Evolutionary conservation across 2,113 vertebrate genomes (phyloP), one percentile per base, ranked within the genome.

Genomic region (Python bivittatus): DNA sequence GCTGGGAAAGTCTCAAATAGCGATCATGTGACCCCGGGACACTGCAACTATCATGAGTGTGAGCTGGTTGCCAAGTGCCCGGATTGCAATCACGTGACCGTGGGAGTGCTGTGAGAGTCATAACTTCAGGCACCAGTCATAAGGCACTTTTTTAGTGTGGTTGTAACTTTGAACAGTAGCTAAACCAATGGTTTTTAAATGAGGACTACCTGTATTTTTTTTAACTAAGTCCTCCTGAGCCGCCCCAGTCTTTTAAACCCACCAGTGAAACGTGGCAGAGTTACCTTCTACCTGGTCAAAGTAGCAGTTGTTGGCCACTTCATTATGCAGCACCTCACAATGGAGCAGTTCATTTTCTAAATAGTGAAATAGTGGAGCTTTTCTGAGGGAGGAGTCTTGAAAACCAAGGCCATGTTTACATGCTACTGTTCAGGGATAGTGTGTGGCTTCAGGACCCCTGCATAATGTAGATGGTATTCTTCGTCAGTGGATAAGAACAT

Each of bases 291-390:
- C 25, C 33, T 1, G 42, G 85, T 88, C 93, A 92, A 27, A 68
- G 58, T 9, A 94, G 22, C 88, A 91, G 6, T 54, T 61, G 94
- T 52, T 58, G 93, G 91, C 79, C 92, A 54, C 84, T 60, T 93
- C 88, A 91, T 89, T 2, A 4, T 11, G 64, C 15, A 61, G 72
- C 89, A 33, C 7, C 44, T 61, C 53, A 86, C 84, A 86, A 91
- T 91, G 56, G 83, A 61, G 83, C n/a, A 33, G 38, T 92, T 95
- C 90, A 94, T 9, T 54, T 93, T 94, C 94, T 85, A 60, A 13
- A 44, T 20, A 48, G 25, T 22, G 84, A 68, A 20, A 52, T 23
- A 48, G 22, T 17, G 54, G 17, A 86, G 6, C 23, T 92, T 95
- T 72, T 1, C 0, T 92, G 61, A 8, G 6, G 88, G 90, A 92